phyloP scores from a whole-genome alignment of 2,113 vertebrate genomes.

The Etheostoma spectabile region DNA sequence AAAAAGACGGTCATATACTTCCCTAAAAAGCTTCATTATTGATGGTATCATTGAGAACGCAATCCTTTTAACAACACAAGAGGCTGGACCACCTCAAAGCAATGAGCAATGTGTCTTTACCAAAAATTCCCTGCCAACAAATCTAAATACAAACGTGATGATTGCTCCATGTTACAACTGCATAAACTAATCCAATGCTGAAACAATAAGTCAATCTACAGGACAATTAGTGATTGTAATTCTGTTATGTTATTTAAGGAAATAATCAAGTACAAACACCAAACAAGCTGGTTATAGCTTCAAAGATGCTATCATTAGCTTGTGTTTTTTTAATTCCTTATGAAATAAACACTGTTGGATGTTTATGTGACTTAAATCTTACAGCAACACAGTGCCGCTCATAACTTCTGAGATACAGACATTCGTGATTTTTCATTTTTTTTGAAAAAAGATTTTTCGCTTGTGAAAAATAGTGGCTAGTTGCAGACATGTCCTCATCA shows the following conservation, averaged over 20 bases:
- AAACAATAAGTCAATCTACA: background rate
- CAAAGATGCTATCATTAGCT: background rate
- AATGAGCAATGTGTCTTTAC: background rate
- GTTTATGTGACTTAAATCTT: background rate
- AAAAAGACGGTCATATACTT: background rate
- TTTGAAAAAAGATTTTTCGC: background rate
- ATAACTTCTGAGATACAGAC: background rate
- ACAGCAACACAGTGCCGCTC: background rate
- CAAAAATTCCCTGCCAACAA: constrained; percentile 9
- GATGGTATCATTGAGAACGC: background rate
- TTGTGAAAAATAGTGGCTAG: background rate
- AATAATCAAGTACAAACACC: background rate
- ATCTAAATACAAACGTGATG: background rate
- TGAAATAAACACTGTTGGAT: background rate
- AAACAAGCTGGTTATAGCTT: background rate
- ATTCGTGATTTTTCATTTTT: background rate
- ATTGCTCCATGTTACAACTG: background rate
- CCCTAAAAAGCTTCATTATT: background rate
- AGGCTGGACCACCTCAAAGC: background rate
- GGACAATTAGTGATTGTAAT: background rate
- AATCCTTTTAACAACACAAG: background rate
- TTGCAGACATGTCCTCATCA: background rate
- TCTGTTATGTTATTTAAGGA: background rate
- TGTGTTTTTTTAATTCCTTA: background rate
- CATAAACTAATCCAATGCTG: background rate